phyloP scores from a whole-genome alignment of 2,888 invertebrate species.

The Tryphoninae sp. region DNA sequence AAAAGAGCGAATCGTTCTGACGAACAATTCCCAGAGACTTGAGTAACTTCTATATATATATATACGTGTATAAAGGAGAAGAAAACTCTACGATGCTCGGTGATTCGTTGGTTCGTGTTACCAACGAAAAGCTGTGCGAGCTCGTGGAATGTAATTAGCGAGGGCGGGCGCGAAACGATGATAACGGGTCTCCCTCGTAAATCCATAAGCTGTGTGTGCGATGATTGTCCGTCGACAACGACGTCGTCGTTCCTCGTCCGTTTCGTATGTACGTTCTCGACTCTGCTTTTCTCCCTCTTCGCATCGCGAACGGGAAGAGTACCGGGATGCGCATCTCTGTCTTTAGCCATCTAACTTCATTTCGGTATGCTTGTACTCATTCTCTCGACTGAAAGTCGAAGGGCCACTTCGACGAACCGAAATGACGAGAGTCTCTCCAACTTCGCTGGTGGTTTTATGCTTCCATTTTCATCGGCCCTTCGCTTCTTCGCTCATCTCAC shows the following conservation, averaged over 20 bases:
- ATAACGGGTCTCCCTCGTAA: slow-evolving; percentile 71
- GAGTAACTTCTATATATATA: not conserved
- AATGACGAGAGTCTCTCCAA: slow-evolving; percentile 49
- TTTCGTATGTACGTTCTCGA: slow-evolving; percentile 29
- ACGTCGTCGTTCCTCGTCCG: slow-evolving; percentile 37
- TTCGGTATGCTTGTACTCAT: slow-evolving; percentile 5
- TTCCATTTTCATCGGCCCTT: slow-evolving; percentile 41
- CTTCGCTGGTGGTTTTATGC: slow-evolving; percentile 56
- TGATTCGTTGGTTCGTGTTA: slow-evolving; percentile 39
- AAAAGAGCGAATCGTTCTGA: slow-evolving; percentile 31
- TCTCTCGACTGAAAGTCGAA: slow-evolving; percentile 37
- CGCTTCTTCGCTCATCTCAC: slow-evolving; percentile 20
- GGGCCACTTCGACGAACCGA: slow-evolving; percentile 47
- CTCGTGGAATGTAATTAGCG: slow-evolving; percentile 72
- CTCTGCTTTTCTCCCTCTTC: slow-evolving; percentile 1
- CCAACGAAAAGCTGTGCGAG: not conserved
- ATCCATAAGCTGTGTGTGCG: slow-evolving; percentile 62
- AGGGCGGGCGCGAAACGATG: slow-evolving; percentile 64
- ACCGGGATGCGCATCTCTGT: not conserved
- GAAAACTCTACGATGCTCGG: slow-evolving; percentile 28
- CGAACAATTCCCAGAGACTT: slow-evolving; percentile 45
- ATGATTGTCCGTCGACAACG: slow-evolving; percentile 59
- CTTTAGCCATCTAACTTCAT: not conserved
- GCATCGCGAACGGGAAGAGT: slow-evolving; percentile 8
- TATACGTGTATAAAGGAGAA: slow-evolving; percentile 1